A percentile compares a stretch with the other conserved stretches of the same genome.
phyloP scores from a whole-genome alignment of 2,888 invertebrate genomes.

The Cenopis cana region DNA sequence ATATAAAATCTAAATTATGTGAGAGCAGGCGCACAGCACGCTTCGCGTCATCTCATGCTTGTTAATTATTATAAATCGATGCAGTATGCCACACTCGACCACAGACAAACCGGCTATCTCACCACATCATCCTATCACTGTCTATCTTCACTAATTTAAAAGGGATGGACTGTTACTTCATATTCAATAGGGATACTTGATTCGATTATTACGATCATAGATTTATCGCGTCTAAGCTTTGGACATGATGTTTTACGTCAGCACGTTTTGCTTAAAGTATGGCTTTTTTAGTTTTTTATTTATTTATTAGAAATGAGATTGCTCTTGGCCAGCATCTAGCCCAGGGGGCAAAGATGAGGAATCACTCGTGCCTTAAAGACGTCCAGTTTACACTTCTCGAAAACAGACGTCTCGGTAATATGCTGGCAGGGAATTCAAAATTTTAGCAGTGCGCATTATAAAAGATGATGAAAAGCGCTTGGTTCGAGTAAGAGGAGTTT shows the following conservation, averaged over 20 bases:
- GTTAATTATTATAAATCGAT: conserved; percentile 78
- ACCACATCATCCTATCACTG: conserved; percentile 10
- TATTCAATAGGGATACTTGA: conserved; percentile 50
- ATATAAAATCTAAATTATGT: conserved; percentile 41
- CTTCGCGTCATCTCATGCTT: conserved; percentile 70
- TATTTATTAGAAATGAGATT: too few relatives aligned
- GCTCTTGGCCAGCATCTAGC: too few relatives aligned
- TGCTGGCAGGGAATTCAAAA: too few relatives aligned
- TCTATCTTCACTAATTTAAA: not conserved
- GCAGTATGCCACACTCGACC: conserved; percentile 50
- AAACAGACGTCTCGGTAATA: too few relatives aligned
- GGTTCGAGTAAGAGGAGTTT: too few relatives aligned
- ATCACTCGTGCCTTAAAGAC: too few relatives aligned
- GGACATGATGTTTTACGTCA: conserved; percentile 40
- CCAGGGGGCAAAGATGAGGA: too few relatives aligned
- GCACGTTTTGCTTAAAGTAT: conserved; percentile 38
- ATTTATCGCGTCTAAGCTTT: conserved; percentile 65
- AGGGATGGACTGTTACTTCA: conserved; percentile 15
- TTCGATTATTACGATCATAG: conserved; percentile 75
- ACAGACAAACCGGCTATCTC: not conserved
- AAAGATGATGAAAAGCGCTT: too few relatives aligned
- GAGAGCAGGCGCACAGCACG: conserved; percentile 55
- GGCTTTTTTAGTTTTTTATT: conserved; percentile 21
- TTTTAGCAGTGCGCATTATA: too few relatives aligned
- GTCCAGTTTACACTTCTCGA: too few relatives aligned